A percentile compares a stretch with the other conserved stretches of the same genome.
These are phyloP conservation scores for Ifrita kowaldi DNA, from an alignment of 2,113 vertebrate species.

Conservation along the genomic window DNA sequence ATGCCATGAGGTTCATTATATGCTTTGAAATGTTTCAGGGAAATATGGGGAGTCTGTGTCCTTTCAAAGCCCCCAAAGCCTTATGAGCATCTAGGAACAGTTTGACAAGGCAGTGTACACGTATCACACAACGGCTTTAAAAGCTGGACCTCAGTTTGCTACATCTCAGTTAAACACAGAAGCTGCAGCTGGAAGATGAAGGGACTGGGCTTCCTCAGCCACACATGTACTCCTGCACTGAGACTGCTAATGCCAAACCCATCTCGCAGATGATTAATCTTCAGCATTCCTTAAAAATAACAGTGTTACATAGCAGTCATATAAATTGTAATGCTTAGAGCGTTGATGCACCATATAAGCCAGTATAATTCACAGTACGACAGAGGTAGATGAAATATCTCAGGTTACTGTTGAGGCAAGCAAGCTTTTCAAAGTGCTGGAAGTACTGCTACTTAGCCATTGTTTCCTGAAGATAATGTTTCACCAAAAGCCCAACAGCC, in stretches of 20 bases:
- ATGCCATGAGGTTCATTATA: background rate
- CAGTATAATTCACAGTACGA: background rate
- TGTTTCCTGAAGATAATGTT: background rate
- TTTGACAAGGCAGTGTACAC: background rate
- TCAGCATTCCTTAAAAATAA: background rate
- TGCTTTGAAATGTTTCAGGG: background rate
- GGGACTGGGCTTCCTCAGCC: background rate
- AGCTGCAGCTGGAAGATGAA: background rate
- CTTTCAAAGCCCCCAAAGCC: background rate
- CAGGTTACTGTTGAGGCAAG: background rate
- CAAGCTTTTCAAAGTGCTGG: background rate
- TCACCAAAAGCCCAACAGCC: background rate
- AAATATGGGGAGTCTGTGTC: background rate
- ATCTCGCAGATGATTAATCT: fast-evolving
- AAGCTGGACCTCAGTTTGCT: background rate
- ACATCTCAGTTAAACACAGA: background rate
- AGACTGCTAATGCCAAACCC: background rate
- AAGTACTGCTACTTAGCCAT: background rate
- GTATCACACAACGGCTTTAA: background rate
- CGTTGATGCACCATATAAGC: background rate
- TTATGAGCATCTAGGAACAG: background rate
- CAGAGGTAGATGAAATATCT: background rate
- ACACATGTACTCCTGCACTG: background rate
- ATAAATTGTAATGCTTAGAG: background rate
- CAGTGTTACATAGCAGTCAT: background rate